Percentiles rank a stretch among this genome's conserved stretches.
Conservation (phyloP, 2,888 invertebrate genomes). For the Scotopteryx bipunctaria region DNA sequence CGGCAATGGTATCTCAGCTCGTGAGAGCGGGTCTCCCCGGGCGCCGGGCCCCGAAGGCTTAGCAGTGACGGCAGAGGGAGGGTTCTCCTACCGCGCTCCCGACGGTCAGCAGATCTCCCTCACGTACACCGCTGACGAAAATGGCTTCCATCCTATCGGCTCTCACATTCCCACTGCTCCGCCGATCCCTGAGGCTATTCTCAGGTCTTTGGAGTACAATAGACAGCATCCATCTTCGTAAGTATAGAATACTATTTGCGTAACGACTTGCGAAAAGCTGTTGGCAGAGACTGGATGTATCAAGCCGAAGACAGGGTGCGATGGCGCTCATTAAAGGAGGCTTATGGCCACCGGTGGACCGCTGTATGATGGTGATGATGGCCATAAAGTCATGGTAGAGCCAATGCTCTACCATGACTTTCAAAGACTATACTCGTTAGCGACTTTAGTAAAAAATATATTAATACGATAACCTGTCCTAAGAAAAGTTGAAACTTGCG, state of each 20-base stretch:
- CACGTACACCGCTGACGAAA: slow-evolving; percentile 87
- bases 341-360: too few relatives aligned
- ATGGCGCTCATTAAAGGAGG: too few relatives aligned
- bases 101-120: slow-evolving; percentile 84
- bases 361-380: too few relatives aligned
- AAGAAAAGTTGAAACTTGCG: too few relatives aligned
- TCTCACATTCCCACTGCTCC: slow-evolving; percentile 83
- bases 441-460: too few relatives aligned
- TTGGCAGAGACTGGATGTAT: background rate
- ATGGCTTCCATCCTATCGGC: slow-evolving; percentile 85
- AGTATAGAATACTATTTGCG: too few relatives aligned
- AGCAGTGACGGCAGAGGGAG: slow-evolving; percentile 83
- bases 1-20: slow-evolving; percentile 84
- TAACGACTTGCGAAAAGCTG: too few relatives aligned
- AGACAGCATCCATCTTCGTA: slow-evolving; percentile 63
- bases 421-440: too few relatives aligned
- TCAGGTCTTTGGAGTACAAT: slow-evolving; percentile 70
- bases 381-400: too few relatives aligned
- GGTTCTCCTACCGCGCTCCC: slow-evolving; percentile 85
- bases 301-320: too few relatives aligned
- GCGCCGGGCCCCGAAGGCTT: slow-evolving; percentile 74
- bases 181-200: slow-evolving; percentile 81
- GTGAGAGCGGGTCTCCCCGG: slow-evolving; percentile 81
- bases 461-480: too few relatives aligned
- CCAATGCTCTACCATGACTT: too few relatives aligned